Evolutionary conservation across 1,140 invertebrate genomes (phyloP).

Genomic region (Hylaeus volcanicus): DNA sequence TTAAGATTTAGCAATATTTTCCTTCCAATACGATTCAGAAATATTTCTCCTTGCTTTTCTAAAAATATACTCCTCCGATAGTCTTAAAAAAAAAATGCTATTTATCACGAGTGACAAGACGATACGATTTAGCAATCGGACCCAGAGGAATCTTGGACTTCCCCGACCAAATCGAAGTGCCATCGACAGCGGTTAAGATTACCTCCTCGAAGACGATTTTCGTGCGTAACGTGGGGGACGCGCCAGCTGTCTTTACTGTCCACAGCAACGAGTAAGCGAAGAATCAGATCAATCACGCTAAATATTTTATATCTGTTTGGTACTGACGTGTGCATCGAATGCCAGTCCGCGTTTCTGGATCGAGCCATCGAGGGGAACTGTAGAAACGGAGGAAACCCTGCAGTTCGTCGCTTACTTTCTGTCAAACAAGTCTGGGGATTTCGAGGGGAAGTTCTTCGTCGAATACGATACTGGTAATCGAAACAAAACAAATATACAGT

Average conservation of each 20-base stretch:
- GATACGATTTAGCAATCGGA: constrained; percentile 72
- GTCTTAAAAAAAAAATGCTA: too few relatives aligned
- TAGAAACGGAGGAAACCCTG: constrained; percentile 69
- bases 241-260: constrained; percentile 70
- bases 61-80: too few relatives aligned
- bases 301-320: neutral
- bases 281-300: neutral
- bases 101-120: too few relatives aligned
- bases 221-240: constrained; percentile 76
- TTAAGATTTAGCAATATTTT: too few relatives aligned
- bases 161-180: constrained; percentile 78
- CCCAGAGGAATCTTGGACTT: constrained; percentile 77
- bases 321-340: neutral
- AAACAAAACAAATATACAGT: neutral
- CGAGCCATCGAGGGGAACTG: constrained; percentile 71
- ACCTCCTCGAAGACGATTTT: constrained; percentile 69
- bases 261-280: constrained; percentile 62
- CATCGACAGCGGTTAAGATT: constrained; percentile 75
- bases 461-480: constrained; percentile 75
- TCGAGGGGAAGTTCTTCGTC: constrained; percentile 68
- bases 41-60: too few relatives aligned
- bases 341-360: constrained; percentile 71
- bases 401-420: constrained; percentile 70
- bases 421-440: constrained; percentile 59
- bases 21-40: too few relatives aligned